Evolutionary conservation across 2,113 vertebrate species (phyloP), one percentile per base, ranked within the genome.

Genomic region (Cricetomys ansorgei): DNA sequence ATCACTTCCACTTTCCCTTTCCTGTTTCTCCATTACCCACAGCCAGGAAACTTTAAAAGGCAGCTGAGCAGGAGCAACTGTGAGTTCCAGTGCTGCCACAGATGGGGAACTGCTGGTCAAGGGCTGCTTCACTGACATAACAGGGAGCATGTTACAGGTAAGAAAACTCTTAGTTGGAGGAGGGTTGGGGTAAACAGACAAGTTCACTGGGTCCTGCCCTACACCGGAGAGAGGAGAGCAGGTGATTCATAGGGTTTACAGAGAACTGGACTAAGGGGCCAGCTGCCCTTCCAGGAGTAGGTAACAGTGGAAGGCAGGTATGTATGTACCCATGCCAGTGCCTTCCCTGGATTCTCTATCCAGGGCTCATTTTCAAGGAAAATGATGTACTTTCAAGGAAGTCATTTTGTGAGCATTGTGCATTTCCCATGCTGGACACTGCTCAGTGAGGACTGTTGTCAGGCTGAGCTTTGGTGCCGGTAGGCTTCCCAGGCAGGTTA

Each of bases 1-100:
- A 15, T 89, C 94, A 57, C 12, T 92, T 93, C 4, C 72, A 85
- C 40, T 45, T 69, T 79, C 43, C 1, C 16, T 88, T 77, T 87
- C 59, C 53, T 75, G 5, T 64, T 84, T 89, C 65, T 31, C 48
- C 34, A 67, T 84, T 64, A 34, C 75, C 27, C 40, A 23, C 86
- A 37, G 92, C 12, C 90, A 34, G 37, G 67, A 95, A 88, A 77
- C 16, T 2, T 67, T 84, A 10, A 72, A 73, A 31, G 62, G 1
- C 21, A 85, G 1, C 37, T 57, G 29, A 37, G n/a, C 31, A 62
- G 88, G 21, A 86, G 34, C 45, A n/a, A 8, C 27, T 79, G 31
- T 48, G 53, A 64, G 64, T 55, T 91, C 37, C 53, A 59, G 17
- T 1, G 17, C 17, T 72, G 86, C 48, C 53, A 81, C 64, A 48